Percentiles rank a stretch among this genome's conserved stretches.
Conservation (phyloP, 2,888 invertebrate genomes). For the Blomia tropicalis region DNA sequence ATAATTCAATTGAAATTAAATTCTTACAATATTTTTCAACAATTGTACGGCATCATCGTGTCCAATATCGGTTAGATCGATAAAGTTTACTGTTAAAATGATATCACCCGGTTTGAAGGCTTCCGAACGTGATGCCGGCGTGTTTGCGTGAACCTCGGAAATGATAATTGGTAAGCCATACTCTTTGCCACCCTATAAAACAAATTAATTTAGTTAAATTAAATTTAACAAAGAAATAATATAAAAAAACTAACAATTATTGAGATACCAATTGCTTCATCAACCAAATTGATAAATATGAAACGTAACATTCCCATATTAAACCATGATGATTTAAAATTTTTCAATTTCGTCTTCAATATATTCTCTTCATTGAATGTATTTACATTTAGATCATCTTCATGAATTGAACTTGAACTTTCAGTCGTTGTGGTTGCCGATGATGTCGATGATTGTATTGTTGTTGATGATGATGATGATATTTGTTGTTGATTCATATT, state of each 20-base stretch:
- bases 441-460: background rate
- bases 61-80: constrained; percentile 56
- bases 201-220: background rate
- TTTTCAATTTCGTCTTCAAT: background rate
- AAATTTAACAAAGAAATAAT: background rate
- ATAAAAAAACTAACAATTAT: constrained; percentile 60
- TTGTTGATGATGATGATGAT: background rate
- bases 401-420: constrained; percentile 17
- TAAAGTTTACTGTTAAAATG: constrained; percentile 60
- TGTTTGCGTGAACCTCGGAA: constrained; percentile 58
- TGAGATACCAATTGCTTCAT: constrained; percentile 65
- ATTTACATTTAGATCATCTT: constrained; percentile 24
- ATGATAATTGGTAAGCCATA: constrained; percentile 71
- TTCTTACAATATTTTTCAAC: constrained; percentile 52
- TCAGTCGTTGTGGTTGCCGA: background rate
- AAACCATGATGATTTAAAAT: constrained; percentile 6
- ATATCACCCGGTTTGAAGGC: constrained; percentile 66
- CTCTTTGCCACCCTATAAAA: constrained; percentile 57
- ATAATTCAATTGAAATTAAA: background rate
- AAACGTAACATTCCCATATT: constrained; percentile 8
- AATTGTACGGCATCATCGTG: constrained; percentile 66
- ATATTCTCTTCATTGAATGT: constrained; percentile 8
- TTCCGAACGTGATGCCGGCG: constrained; percentile 57
- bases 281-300: background rate
- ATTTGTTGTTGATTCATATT: background rate